Evolutionary conservation across 2,888 invertebrate species (phyloP).

Genomic region (Calameuta idolon): DNA sequence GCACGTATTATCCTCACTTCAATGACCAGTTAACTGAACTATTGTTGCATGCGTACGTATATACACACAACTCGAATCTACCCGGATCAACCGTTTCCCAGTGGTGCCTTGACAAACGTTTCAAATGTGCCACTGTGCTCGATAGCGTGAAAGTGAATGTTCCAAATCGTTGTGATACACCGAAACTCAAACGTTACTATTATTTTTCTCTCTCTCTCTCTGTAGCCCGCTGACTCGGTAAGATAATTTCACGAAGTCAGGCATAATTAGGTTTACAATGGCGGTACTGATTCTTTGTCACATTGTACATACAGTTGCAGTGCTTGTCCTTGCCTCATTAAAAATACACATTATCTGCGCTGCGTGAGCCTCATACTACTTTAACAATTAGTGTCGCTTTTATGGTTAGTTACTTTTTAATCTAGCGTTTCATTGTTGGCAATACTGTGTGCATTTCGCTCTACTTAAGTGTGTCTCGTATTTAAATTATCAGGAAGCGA

Average conservation of each 20-base stretch:
- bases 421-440: background rate
- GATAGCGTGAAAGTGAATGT: background rate
- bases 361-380: background rate
- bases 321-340: background rate
- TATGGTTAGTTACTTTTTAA: background rate
- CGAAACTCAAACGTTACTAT: background rate
- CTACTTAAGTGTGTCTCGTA: background rate
- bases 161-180: background rate
- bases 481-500: background rate
- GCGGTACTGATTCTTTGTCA: background rate
- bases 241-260: background rate
- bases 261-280: background rate
- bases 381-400: background rate
- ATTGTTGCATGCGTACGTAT: background rate
- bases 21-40: background rate
- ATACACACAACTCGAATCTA: background rate
- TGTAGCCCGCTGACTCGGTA: background rate
- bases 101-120: background rate
- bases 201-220: background rate
- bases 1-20: background rate
- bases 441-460: too few relatives aligned
- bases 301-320: background rate
- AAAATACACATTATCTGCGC: background rate
- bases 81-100: background rate
- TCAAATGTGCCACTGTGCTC: background rate